Conservation (phyloP, 2,113 vertebrate genomes). For the Malurus melanocephalus region DNA sequence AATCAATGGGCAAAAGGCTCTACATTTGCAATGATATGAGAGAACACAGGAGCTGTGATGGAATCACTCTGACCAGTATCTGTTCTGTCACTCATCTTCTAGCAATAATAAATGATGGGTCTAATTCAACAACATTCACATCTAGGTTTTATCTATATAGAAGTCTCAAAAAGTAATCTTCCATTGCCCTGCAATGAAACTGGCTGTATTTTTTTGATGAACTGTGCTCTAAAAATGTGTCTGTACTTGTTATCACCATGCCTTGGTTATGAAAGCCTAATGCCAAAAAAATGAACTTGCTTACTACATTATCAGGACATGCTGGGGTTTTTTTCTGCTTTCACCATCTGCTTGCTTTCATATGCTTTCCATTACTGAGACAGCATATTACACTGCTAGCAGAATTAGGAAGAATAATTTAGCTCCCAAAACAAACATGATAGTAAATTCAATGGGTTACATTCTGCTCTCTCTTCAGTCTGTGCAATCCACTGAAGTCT, state of each 20-base stretch:
- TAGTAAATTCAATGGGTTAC: conserved; percentile 53
- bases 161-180: conserved; percentile 50
- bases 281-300: conserved; percentile 67
- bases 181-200: conserved; percentile 52
- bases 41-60: not conserved
- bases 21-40: not conserved
- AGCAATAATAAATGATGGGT: conserved; percentile 27
- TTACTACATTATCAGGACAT: conserved; percentile 66
- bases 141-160: conserved; percentile 40
- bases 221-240: conserved; percentile 50
- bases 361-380: conserved; percentile 60
- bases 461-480: conserved; percentile 12
- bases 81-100: conserved; percentile 48
- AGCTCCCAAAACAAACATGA: conserved; percentile 55
- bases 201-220: conserved; percentile 47
- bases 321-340: conserved; percentile 44
- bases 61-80: conserved; percentile 30
- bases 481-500: not conserved
- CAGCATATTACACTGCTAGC: conserved; percentile 48
- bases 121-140: conserved; percentile 36
- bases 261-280: conserved; percentile 61
- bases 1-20: not conserved
- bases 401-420: conserved; percentile 60
- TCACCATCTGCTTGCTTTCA: conserved; percentile 65
- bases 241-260: conserved; percentile 57